Evolutionary conservation across 53 echinoderm and acorn worm genomes (phyloP).

Genomic region (Astropecten irregularis): DNA sequence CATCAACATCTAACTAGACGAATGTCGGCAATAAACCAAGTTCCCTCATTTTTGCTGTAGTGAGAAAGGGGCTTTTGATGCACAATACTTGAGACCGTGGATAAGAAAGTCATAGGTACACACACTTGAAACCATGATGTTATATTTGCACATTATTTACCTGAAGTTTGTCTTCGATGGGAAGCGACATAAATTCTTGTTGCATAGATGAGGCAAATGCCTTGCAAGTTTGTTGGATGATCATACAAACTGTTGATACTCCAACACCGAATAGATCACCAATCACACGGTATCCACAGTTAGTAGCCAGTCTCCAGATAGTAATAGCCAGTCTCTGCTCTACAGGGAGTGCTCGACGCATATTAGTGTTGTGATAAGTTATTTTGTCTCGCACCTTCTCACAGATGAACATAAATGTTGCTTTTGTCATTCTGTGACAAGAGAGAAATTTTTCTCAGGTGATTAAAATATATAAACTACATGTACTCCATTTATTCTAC

Average conservation of each 20-base stretch:
- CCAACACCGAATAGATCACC: constrained; percentile 63
- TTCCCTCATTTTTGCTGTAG: no score
- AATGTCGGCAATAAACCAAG: no score
- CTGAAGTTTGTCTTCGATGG: constrained; percentile 5
- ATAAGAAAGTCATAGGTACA: no score
- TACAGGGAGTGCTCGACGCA: constrained; percentile 54
- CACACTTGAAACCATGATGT: no score
- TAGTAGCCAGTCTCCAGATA: constrained; percentile 63
- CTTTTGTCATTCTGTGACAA: constrained; percentile 64
- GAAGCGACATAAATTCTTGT: constrained; percentile 22
- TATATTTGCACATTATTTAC: no score
- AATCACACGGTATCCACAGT: constrained; percentile 48
- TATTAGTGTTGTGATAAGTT: constrained; percentile 47
- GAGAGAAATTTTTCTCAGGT: no score
- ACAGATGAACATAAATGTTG: constrained; percentile 54
- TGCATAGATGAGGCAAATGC: constrained; percentile 54
- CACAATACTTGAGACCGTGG: no score
- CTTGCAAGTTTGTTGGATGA: constrained; percentile 24
- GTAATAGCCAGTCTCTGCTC: constrained; percentile 66
- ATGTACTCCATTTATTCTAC: no score
- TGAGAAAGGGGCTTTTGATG: no score
- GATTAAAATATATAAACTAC: no score
- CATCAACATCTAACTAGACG: no score
- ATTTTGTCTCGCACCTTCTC: constrained; percentile 50
- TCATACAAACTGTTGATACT: constrained; percentile 48